Base-by-base conservation (phyloP, 2,113 vertebrate species). In the Coregonus clupeaformis region DNA sequence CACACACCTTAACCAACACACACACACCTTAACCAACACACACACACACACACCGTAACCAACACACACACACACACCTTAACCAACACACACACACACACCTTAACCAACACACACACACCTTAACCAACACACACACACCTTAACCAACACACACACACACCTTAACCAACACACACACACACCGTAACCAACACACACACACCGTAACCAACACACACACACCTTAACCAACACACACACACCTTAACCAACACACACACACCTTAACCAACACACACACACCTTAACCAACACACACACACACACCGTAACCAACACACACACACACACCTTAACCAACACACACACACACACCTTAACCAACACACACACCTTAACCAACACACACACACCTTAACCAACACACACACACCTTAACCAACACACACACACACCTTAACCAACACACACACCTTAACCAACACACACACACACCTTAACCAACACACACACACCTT, bases 31-130 rank as follows among this genome's bases (percentile, higher is more conserved):
- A 24, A 57, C 70, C n/a, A n/a, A 60, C 52, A 59, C 49, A 60
- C 55, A 71, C 69, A 60, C 69, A 71, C 69, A 49, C n/a, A 70
- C 24, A 55, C 71, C 77, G 36, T 63, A 22, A 75, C 3, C 68
- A 45, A 73, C 24, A 67, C 47, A 76, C 13, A 55, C 62, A 24
- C 65, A 32, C 20, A 36, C 36, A 47, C 55, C 67, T 5, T 5
- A 32, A 63, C 30, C 64, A 32, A 27, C 30, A 60, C 4, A 78
- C 68, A 42, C 71, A 71, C 74, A 74, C 6, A 65, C 69, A 71
- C 27, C 27, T 27, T 27, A 27, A 27, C 27, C 2, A 27, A 27
- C 27, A 27, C 27, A 27, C 27, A 27, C 27, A 27, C 27, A 27
- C 27, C 27, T 27, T 27, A 27, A 20, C 71, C 60, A 55, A 72